These are phyloP conservation scores for Ranitomeya variabilis DNA, from an alignment of 2,113 vertebrate species.

Conservation along the genomic window DNA sequence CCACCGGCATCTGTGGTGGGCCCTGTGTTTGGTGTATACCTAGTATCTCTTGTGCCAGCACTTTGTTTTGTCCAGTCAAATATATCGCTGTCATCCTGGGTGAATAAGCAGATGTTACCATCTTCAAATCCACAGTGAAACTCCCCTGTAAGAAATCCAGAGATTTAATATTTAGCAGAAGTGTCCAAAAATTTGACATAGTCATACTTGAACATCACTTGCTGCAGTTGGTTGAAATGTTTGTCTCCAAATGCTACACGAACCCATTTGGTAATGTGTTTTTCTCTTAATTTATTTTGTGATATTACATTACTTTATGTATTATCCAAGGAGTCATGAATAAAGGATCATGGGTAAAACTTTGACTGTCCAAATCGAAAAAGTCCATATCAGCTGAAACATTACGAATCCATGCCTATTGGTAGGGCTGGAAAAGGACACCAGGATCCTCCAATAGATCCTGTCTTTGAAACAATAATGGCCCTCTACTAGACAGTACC, in stretches of 20 bases:
- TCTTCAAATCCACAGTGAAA: slow-evolving; percentile 98
- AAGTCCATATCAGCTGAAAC: no score
- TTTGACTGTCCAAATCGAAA: no score
- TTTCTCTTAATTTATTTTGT: not conserved
- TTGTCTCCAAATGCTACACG: not conserved
- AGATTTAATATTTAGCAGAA: not conserved
- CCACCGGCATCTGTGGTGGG: slow-evolving; percentile 88
- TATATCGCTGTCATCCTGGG: slow-evolving; percentile 93
- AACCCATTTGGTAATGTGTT: not conserved
- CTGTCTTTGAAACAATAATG: not conserved
- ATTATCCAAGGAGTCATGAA: no score
- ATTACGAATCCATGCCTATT: no score
- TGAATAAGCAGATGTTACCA: slow-evolving; percentile 94
- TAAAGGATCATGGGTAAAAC: no score
- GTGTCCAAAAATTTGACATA: not conserved
- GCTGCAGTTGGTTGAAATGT: not conserved
- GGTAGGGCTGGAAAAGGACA: no score
- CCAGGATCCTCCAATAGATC: no score
- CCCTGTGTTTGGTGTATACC: slow-evolving; percentile 96
- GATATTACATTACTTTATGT: no score
- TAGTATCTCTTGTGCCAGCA: slow-evolving; percentile 92
- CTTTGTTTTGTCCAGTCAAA: slow-evolving; percentile 99
- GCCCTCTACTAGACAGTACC: not conserved
- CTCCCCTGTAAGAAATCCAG: slow-evolving; percentile 79
- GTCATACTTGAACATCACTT: not conserved